phyloP scores from a whole-genome alignment of 2,888 invertebrate species.

The Thereva nobilitata region DNA sequence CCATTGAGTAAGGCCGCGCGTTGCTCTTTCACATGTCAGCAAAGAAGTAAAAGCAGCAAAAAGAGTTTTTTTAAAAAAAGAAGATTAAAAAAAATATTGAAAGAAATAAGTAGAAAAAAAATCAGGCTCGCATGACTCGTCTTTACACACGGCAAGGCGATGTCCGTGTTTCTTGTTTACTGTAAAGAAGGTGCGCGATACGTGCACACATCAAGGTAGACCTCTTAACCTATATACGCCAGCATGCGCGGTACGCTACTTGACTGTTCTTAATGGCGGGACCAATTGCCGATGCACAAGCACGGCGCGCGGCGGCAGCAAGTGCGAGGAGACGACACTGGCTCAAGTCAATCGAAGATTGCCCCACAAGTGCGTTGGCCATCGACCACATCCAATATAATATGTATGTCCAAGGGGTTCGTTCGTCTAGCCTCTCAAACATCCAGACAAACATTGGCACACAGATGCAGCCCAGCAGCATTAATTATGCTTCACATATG shows the following conservation, averaged over 20 bases:
- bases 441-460: too few species aligned
- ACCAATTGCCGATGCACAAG: slow-evolving; percentile 19
- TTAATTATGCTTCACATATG: too few species aligned
- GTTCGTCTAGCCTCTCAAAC: too few species aligned
- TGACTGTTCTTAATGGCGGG: slow-evolving; percentile 19
- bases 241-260: slow-evolving; percentile 28
- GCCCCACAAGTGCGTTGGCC: too few species aligned
- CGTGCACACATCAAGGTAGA: slow-evolving; percentile 17
- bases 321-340: slow-evolving; percentile 17
- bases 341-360: slow-evolving; percentile 8
- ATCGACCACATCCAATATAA: too few species aligned
- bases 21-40: slow-evolving; percentile 19
- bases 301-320: not conserved
- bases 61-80: not conserved
- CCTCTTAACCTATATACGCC: slow-evolving; percentile 34
- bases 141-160: slow-evolving; percentile 7
- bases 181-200: slow-evolving; percentile 14
- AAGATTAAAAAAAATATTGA: not conserved
- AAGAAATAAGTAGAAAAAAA: slow-evolving; percentile 5
- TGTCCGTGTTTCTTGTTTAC: slow-evolving; percentile 1
- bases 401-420: too few species aligned
- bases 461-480: too few species aligned
- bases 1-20: slow-evolving; percentile 28
- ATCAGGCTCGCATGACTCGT: slow-evolving; percentile 15
- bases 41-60: slow-evolving; percentile 25